Conservation (phyloP, 2,113 vertebrate species). For the Saccopteryx leptura region DNA sequence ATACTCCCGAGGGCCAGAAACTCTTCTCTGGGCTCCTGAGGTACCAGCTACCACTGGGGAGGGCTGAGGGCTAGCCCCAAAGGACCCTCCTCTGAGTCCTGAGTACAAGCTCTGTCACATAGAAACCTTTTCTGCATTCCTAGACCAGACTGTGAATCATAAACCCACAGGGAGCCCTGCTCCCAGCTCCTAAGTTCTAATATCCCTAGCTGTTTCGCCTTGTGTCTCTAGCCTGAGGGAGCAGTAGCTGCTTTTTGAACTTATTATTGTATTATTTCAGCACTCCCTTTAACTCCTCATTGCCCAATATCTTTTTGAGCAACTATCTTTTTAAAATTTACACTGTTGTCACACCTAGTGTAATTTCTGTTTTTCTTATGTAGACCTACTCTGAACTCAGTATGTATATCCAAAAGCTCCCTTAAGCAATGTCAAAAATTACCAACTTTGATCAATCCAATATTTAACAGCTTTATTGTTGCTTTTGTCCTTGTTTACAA, state of each 20-base stretch:
- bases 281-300: neutral
- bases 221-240: neutral
- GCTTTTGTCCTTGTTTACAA: neutral
- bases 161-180: neutral
- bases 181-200: neutral
- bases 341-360: neutral
- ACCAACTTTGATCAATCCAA: neutral
- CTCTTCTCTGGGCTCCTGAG: neutral
- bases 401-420: neutral
- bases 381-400: neutral
- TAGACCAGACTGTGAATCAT: neutral
- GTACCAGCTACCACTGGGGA: accelerated
- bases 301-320: neutral
- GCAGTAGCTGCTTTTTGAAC: neutral
- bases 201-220: neutral
- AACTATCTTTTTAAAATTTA: neutral
- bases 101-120: neutral
- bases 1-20: neutral
- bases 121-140: neutral
- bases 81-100: neutral
- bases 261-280: neutral
- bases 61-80: neutral
- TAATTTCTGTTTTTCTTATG: neutral
- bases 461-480: neutral
- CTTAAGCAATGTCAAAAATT: neutral